Evolutionary conservation across 2,888 invertebrate genomes (phyloP).

Genomic region (Perdita meconis): DNA sequence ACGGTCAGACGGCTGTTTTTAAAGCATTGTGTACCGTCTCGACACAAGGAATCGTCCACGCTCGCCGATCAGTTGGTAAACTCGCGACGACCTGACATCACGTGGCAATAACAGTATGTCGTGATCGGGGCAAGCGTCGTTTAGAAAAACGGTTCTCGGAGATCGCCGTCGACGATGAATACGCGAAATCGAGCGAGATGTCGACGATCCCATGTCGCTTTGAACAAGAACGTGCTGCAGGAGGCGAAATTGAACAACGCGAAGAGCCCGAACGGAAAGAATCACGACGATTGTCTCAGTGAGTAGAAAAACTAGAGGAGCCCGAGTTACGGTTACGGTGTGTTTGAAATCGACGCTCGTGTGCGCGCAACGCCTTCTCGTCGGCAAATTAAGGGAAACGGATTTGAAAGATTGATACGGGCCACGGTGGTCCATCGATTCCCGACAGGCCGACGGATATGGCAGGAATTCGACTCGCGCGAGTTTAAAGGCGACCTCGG

Average conservation of each 20-base stretch:
- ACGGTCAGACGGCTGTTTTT: too few relatives aligned
- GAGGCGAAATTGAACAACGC: not conserved
- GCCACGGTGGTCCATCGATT: conserved; percentile 19
- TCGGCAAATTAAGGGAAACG: not conserved
- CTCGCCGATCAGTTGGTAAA: conserved; percentile 53
- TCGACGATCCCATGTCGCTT: not conserved
- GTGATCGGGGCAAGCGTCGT: conserved; percentile 14
- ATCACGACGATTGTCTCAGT: conserved; percentile 9
- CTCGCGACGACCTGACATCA: conserved; percentile 32
- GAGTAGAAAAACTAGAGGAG: conserved; percentile 39
- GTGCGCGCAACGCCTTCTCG: not conserved
- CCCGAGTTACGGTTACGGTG: not conserved
- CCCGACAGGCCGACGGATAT: not conserved
- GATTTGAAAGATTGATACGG: not conserved
- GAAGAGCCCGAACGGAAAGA: not conserved
- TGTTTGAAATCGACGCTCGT: conserved; percentile 24
- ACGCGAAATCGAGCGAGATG: conserved; percentile 1
- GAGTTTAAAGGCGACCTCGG: conserved; percentile 25
- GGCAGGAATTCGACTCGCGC: conserved; percentile 9
- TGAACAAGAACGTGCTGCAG: not conserved
- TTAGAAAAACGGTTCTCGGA: conserved; percentile 21
- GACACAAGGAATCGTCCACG: conserved; percentile 22
- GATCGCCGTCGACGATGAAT: conserved; percentile 37
- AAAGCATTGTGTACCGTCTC: not conserved
- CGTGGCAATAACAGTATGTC: conserved; percentile 32